Percentiles rank a stretch among this genome's conserved stretches.
Conservation (phyloP, 30 jellyfish, hydroid and myxozoan species). For the Aurelia sp. region DNA sequence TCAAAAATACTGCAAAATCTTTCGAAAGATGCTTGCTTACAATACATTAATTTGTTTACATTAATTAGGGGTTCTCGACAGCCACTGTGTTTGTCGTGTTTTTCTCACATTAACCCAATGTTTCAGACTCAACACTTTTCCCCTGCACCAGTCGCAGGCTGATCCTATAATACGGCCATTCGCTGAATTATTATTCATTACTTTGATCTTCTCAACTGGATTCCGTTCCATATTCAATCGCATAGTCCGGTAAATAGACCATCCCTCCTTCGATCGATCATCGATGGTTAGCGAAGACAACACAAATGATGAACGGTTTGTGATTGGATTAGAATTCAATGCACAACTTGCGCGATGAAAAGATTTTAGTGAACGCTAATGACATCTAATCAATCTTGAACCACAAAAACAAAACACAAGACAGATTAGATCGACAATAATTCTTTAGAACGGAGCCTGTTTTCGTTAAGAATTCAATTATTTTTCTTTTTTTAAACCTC, state of each 20-base stretch:
- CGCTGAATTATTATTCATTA: too few species aligned
- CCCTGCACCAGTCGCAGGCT: too few species aligned
- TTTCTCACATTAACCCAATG: too few species aligned
- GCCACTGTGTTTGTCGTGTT: too few species aligned
- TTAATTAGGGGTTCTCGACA: too few species aligned
- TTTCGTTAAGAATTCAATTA: neutral
- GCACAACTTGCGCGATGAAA: neutral
- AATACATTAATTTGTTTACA: too few species aligned
- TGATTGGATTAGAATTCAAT: slow-evolving; percentile 23
- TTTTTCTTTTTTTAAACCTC: slow-evolving; percentile 1
- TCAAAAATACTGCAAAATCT: too few species aligned
- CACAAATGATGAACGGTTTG: neutral
- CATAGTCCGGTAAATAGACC: neutral
- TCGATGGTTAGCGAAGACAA: neutral
- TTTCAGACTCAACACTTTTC: too few species aligned
- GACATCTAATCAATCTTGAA: slow-evolving; percentile 47
- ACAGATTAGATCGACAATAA: slow-evolving; percentile 11
- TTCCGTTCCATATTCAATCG: neutral
- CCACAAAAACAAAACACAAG: slow-evolving; percentile 35
- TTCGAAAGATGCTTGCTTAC: too few species aligned
- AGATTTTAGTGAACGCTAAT: slow-evolving; percentile 8
- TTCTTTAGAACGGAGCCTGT: slow-evolving; percentile 33
- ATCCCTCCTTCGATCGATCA: neutral
- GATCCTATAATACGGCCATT: too few species aligned
- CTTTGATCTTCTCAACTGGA: too few species aligned